A percentile compares a stretch with the other conserved stretches of the same genome.
These are phyloP conservation scores for Callipepla squamata DNA, from an alignment of 2,113 vertebrate genomes.

Conservation along the genomic window DNA sequence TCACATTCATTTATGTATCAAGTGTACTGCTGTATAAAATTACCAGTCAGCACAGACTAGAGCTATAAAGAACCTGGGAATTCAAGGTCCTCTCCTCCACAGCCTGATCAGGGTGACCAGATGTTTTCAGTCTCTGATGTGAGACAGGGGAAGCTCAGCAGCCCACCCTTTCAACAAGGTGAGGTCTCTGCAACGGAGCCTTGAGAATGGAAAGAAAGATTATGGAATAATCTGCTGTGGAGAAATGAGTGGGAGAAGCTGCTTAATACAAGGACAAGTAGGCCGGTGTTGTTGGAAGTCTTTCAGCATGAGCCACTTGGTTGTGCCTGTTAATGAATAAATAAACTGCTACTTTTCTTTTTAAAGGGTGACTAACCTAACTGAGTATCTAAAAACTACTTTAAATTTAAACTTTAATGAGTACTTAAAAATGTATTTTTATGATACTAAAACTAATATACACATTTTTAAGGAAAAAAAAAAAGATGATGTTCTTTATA, in stretches of 20 bases:
- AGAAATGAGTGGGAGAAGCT: neutral
- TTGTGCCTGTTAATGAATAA: constrained; percentile 5
- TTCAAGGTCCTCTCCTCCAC: neutral
- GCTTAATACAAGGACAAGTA: neutral
- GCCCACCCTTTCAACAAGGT: neutral
- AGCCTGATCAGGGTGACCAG: neutral
- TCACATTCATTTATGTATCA: neutral
- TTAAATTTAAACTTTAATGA: constrained; percentile 63
- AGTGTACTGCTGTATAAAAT: constrained; percentile 33
- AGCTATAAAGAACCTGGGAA: constrained; percentile 1
- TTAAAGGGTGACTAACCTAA: constrained; percentile 26
- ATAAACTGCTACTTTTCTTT: constrained; percentile 26
- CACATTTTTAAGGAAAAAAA: constrained; percentile 6
- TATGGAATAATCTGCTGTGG: neutral
- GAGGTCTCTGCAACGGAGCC: neutral
- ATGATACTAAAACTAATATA: constrained; percentile 68
- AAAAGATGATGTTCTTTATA: constrained; percentile 48
- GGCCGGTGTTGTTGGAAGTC: neutral
- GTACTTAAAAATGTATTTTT: constrained; percentile 50
- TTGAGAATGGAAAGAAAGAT: neutral
- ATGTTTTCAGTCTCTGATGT: constrained; percentile 7
- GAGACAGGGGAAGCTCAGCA: neutral
- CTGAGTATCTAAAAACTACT: constrained; percentile 34
- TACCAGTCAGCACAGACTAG: constrained; percentile 32
- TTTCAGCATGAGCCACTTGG: neutral